A percentile compares a stretch with the other conserved stretches of the same genome.
phyloP scores from a whole-genome alignment of 2,797 vertebrate species.

The Pitangus sulphuratus region DNA sequence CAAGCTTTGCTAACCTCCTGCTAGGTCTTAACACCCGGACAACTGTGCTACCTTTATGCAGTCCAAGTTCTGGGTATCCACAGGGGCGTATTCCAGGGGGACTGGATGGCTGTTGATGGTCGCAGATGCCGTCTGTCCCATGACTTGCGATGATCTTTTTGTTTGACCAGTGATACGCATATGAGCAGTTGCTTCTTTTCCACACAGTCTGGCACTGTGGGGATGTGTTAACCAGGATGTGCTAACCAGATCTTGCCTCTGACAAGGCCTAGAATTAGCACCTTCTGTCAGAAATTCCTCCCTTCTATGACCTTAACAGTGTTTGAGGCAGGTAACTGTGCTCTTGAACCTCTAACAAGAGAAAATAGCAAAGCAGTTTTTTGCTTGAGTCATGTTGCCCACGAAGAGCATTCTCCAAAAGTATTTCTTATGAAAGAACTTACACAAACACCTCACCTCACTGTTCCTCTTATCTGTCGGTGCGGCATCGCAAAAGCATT shows the following conservation, averaged over 20 bases:
- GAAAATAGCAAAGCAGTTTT: not conserved
- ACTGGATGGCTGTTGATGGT: not conserved
- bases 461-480: not conserved
- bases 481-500: not conserved
- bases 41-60: not conserved
- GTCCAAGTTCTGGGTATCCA: not conserved
- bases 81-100: accelerated
- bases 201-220: not conserved
- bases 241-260: not conserved
- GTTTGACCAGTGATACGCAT: accelerated
- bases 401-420: not conserved
- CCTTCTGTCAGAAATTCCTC: not conserved
- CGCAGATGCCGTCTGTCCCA: accelerated
- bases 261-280: not conserved
- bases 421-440: not conserved
- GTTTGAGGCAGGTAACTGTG: not conserved
- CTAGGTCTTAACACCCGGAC: not conserved
- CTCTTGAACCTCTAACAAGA: not conserved
- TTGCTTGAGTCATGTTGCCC: not conserved
- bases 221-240: not conserved
- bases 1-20: not conserved
- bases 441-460: not conserved
- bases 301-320: not conserved
- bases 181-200: not conserved
- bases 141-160: not conserved